Evolutionary conservation across 37 sponge, comb jelly and placozoan genomes (phyloP).

Genomic region (Trichoplax adhaerens): DNA sequence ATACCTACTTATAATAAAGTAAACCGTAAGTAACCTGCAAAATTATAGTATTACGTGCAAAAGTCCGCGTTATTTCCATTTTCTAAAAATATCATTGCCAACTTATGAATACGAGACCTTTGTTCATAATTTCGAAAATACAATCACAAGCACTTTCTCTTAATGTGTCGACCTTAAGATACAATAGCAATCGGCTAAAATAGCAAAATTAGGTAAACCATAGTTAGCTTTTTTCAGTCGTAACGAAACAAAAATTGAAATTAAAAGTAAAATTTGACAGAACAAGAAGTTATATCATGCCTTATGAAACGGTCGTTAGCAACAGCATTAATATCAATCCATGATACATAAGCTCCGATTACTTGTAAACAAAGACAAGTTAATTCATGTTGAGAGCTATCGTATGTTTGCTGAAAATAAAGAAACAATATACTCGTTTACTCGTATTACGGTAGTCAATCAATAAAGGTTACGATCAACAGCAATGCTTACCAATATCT

Average conservation of each 20-base stretch:
- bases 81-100: no score
- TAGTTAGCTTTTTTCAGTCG: neutral
- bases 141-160: slow-evolving; percentile 57
- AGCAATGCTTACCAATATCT: slow-evolving; percentile 18
- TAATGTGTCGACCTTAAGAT: slow-evolving; percentile 22
- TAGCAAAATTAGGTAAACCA: neutral
- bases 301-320: slow-evolving; percentile 45
- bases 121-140: slow-evolving; percentile 50
- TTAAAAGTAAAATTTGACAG: neutral
- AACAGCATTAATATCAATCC: slow-evolving; percentile 70
- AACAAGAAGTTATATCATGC: neutral
- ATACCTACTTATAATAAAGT: slow-evolving; percentile 37
- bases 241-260: neutral
- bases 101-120: slow-evolving; percentile 23
- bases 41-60: no score
- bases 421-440: neutral
- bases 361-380: slow-evolving; percentile 51
- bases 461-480: neutral
- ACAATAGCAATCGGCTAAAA: slow-evolving; percentile 50
- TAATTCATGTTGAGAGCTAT: slow-evolving; percentile 23
- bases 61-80: no score
- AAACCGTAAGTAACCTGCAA: neutral
- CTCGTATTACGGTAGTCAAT: neutral
- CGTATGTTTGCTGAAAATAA: slow-evolving; percentile 20
- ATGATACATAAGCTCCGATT: slow-evolving; percentile 61